Evolutionary conservation across 2,113 vertebrate genomes (phyloP), one percentile per base, ranked within the genome.

Genomic region (Origma solitaria): DNA sequence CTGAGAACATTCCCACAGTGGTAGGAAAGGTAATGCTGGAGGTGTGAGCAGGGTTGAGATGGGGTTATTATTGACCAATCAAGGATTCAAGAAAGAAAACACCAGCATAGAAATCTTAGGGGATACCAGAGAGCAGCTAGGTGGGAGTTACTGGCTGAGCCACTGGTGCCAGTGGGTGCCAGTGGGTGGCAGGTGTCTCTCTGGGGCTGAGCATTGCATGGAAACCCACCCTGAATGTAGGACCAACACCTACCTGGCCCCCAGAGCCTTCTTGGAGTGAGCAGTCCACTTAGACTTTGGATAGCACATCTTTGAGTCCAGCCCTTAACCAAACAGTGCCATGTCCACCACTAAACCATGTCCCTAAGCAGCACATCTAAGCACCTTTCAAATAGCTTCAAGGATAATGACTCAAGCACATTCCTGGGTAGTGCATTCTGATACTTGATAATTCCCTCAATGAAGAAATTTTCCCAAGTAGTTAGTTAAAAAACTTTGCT

Each of bases 351-450:
- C 24, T 18, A 47, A 72, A 47, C 30, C 22, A 13, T 33, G 8
- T 37, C 37, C 31, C 40, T 64, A 33, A 49, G 17, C 20, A 40
- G 16, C 30, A 27, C n/a, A 60, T 82, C 61, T 53, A 42, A 75
- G 9, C 9, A 25, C 30, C 15, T 75, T 66, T 60, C 35, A 31
- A 54, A 40, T 11, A 40, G 9, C 21, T 61, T 11, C 14, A 22
- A 38, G n/a, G 24, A 31, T 10, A n/a, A 17, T 68, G n/a, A 45
- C n/a, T 40, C 69, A 61, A 54, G 11, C 11, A 75, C 11, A 35
- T 68, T 45, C 20, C 17, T 40, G 24, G 16, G n/a, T 30, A 31
- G n/a, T 17, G 24, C 1, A 3, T 25, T 60, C 20, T 0, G 0
- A 35, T 60, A 40, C 7, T 22, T 31, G 7, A 40, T 47, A 30